Base-by-base conservation (phyloP, 2,113 vertebrate genomes). In the Equus quagga region DNA sequence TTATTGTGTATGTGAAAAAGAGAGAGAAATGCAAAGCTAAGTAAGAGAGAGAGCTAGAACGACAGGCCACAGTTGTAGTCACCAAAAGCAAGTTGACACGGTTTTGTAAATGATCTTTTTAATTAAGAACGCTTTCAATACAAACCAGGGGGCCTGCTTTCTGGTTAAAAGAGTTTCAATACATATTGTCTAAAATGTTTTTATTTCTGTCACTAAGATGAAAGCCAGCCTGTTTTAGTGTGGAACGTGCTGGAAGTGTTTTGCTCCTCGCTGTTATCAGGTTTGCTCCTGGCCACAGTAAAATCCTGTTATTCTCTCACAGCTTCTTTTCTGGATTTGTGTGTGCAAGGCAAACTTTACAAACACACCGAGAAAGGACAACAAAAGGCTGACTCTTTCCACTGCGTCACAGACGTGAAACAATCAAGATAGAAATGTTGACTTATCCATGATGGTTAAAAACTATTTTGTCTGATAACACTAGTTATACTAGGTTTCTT, bases 31-130 rank as follows among this genome's bases (percentile, higher is more conserved):
- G 10, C 19, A 88, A 64, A 60, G 69, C 58, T 65, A 73, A 89
- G 49, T 49, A 11, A 78, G 18, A 82, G 33, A 85, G 26, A 82
- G 33, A 85, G 31, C 26, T 2, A 23, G 44, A 81, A 15, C 65
- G 51, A 78, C 33, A 88, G 26, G 60, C 24, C 41, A 8, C 23
- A 49, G 89, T 58, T 44, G 28, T 3, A 84, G 46, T 82, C 6
- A 65, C 19, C 36, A 49, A 93, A 76, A 64, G 62, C 65, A 94
- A 72, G 13, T 84, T 56, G 78, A 28, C 15, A 49, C 15, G 23
- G 56, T 60, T 58, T 65, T 76, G 26, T 36, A 92, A 96, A 49
- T 83, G 49, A 85, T 58, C 81, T 78, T 69, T 88, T 83, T 65
- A 73, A 84, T 62, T 82, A 92, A 89, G 26, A 72, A 28, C n/a